Conservation (phyloP, 1,140 invertebrate genomes). For the Zaprionus vittiger region DNA sequence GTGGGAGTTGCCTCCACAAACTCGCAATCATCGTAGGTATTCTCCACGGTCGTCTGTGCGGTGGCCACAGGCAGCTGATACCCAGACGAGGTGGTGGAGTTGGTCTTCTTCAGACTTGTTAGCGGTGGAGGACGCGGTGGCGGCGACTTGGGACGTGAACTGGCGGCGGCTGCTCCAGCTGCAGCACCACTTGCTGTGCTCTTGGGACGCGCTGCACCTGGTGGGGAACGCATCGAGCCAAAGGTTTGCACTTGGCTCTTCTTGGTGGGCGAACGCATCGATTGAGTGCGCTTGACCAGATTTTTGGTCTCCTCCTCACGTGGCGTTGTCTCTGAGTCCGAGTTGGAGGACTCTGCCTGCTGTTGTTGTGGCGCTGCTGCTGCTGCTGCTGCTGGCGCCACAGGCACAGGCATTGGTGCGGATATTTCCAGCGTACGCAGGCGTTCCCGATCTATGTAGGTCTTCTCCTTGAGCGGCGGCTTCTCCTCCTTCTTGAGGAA, state of each 20-base stretch:
- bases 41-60: conserved; percentile 80
- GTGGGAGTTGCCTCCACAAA: conserved; percentile 86
- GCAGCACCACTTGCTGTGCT: conserved; percentile 86
- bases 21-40: conserved; percentile 91
- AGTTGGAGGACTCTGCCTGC: conserved; percentile 76
- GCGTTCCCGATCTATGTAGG: conserved; percentile 88
- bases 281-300: conserved; percentile 89
- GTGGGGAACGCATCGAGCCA: conserved; percentile 90
- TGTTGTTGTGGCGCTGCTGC: neutral
- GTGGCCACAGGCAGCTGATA: conserved; percentile 84
- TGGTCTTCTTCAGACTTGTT: conserved; percentile 73
- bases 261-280: conserved; percentile 88
- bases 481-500: conserved; percentile 89
- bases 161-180: conserved; percentile 38
- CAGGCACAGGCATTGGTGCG: conserved; percentile 87
- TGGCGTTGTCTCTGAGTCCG: conserved; percentile 76
- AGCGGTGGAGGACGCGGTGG: conserved; percentile 86
- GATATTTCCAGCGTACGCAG: conserved; percentile 92
- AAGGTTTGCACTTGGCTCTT: conserved; percentile 88
- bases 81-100: conserved; percentile 74
- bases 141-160: conserved; percentile 87
- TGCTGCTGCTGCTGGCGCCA: conserved; percentile 16
- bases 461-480: conserved; percentile 87
- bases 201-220: conserved; percentile 87
- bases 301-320: conserved; percentile 81